phyloP scores from a whole-genome alignment of 2,888 invertebrate species.

The Drosophila testacea region DNA sequence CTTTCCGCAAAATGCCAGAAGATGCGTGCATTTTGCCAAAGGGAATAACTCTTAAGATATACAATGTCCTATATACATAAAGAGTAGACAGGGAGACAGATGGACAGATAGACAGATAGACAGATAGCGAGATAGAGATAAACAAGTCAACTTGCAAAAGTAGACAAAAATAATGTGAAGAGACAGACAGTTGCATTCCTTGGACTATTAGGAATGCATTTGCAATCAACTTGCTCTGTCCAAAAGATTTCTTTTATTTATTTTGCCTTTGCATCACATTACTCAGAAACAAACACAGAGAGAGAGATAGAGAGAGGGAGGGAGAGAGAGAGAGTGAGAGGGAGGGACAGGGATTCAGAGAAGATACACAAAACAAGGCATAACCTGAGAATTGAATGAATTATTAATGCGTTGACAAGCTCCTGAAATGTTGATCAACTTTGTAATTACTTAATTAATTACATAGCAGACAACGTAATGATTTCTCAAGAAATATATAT shows the following conservation, averaged over 20 bases:
- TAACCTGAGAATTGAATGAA: constrained; percentile 21
- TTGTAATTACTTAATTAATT: constrained; percentile 53
- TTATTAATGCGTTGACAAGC: constrained; percentile 23
- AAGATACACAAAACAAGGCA: constrained; percentile 21
- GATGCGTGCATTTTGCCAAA: constrained; percentile 10
- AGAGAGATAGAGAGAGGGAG: not conserved
- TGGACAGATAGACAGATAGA: not conserved
- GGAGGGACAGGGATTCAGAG: not conserved
- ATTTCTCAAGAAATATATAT: constrained; percentile 11
- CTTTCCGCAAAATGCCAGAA: constrained; percentile 5
- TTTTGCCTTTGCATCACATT: constrained; percentile 2
- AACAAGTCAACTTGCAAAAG: constrained; percentile 23
- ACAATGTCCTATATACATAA: constrained; percentile 6
- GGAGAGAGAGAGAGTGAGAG: not conserved
- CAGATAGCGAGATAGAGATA: constrained; percentile 11
- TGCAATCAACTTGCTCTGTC: constrained; percentile 5
- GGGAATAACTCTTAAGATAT: constrained; percentile 9
- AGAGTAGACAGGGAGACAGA: not conserved
- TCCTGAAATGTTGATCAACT: constrained; percentile 39
- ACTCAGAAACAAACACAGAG: not conserved
- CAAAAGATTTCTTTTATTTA: constrained; percentile 9
- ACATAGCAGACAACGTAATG: constrained; percentile 32
- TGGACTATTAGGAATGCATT: constrained; percentile 20
- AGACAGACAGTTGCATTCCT: constrained; percentile 26
- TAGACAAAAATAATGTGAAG: constrained; percentile 1